Evolutionary conservation across 2,113 vertebrate species (phyloP).

Genomic region (Coturnix japonica): DNA sequence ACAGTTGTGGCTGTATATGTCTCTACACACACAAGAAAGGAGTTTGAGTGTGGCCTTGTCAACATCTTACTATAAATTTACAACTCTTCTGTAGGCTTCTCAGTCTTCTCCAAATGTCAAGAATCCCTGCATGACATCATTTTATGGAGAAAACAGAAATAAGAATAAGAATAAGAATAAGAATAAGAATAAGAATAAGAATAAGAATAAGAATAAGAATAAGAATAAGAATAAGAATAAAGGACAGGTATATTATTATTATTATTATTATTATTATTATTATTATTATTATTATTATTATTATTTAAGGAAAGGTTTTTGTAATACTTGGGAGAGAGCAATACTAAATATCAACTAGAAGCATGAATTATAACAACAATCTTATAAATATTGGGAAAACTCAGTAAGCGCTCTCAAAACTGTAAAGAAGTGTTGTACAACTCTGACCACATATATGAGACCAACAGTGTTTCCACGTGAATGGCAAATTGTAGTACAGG

Average conservation of each 20-base stretch:
- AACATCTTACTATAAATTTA: neutral
- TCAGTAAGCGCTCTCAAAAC: neutral
- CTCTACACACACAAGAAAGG: neutral
- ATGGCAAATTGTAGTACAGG: neutral
- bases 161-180: neutral
- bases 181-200: too few species aligned
- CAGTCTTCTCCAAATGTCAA: neutral
- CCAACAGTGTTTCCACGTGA: neutral
- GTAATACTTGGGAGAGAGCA: neutral
- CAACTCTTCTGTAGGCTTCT: neutral
- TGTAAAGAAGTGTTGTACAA: neutral
- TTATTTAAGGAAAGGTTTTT: too few species aligned
- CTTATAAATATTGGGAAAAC: neutral
- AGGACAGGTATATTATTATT: too few species aligned
- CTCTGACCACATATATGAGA: fast-evolving
- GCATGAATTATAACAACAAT: neutral
- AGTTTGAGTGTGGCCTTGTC: neutral
- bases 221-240: too few species aligned
- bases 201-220: too few species aligned
- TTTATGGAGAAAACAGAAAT: neutral
- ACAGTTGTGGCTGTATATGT: neutral
- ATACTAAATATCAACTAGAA: neutral
- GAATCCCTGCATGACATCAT: neutral
- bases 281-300: too few species aligned
- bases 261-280: too few species aligned